Evolutionary conservation across 2,797 vertebrate genomes (phyloP), one percentile per base, ranked within the genome.

Genomic region (Lophius americanus): DNA sequence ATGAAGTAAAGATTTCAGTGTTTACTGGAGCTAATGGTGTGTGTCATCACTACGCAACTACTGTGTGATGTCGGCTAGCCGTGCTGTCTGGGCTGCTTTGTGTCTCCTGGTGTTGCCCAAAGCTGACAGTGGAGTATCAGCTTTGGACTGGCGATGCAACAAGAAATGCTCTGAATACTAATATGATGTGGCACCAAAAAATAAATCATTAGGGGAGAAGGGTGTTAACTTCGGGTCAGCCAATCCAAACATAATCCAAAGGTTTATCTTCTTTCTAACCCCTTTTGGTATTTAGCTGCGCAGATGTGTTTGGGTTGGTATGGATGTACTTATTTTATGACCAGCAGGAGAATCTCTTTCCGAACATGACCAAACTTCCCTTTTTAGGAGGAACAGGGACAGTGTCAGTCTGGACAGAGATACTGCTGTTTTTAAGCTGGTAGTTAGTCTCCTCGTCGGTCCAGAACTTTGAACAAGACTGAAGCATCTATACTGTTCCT

Each of bases 21-120:
- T 86, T 84, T 74, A 82, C 79, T 64, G 78, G 49, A 71, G 58
- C 58, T 87, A 82, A 88, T 73, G 85, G 87, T 64, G 63, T 69
- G 51, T 86, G 81, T 89, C 88, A 83, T 89, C 83, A 68, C 85
- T 72, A 78, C 50, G 78, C 54, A 85, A 84, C 87, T 84, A 84
- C 85, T 85, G 86, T 75, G 82, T 73, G 78, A 84, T 75, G 73
- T 69, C 53, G 79, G 70, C 70, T 12, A 14, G 67, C 32, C n/a
- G 49, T 2, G 39, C 32, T 4, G 37, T 51, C 58, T 54, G 51
- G 59, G 41, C 48, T 4, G 6, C 1, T 12, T 57, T 74, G 69
- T 61, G 81, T 76, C 57, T 60, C 23, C 12, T 54, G 8, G 9
- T 44, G 73, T 76, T 60, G 52, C 54, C 66, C 43, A 36, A 63